Evolutionary conservation across 2,113 vertebrate genomes (phyloP).

Genomic region (Pygoscelis antarcticus): DNA sequence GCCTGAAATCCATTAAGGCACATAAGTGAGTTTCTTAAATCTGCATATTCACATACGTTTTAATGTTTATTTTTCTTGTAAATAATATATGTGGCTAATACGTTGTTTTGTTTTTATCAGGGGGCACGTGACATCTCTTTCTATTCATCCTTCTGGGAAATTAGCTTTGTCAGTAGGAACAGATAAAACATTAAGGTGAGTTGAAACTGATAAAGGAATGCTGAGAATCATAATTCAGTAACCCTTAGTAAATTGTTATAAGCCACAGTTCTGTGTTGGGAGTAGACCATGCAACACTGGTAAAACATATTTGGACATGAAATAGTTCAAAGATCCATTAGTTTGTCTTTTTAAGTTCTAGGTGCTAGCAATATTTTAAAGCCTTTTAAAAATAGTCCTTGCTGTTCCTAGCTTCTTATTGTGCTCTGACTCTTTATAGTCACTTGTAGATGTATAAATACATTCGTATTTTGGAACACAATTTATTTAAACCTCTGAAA

Average conservation of each 20-base stretch:
- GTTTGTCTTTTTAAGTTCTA: background rate
- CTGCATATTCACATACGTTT: background rate
- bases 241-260: background rate
- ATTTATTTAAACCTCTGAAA: background rate
- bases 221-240: background rate
- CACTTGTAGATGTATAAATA: background rate
- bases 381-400: background rate
- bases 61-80: background rate
- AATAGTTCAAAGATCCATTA: background rate
- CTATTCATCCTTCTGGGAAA: conserved; percentile 95
- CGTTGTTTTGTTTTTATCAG: conserved; percentile 69
- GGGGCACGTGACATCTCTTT: conserved; percentile 89
- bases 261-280: background rate
- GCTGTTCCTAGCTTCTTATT: background rate
- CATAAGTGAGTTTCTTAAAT: conserved; percentile 83
- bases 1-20: conserved; percentile 91
- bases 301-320: background rate
- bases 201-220: background rate
- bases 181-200: conserved; percentile 92
- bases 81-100: background rate
- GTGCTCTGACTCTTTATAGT: background rate
- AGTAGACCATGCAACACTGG: background rate
- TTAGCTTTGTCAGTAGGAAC: conserved; percentile 93
- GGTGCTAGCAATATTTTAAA: background rate
- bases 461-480: background rate